Base-by-base conservation (phyloP, 2,797 vertebrate species). In the Sternotherus odoratus region DNA sequence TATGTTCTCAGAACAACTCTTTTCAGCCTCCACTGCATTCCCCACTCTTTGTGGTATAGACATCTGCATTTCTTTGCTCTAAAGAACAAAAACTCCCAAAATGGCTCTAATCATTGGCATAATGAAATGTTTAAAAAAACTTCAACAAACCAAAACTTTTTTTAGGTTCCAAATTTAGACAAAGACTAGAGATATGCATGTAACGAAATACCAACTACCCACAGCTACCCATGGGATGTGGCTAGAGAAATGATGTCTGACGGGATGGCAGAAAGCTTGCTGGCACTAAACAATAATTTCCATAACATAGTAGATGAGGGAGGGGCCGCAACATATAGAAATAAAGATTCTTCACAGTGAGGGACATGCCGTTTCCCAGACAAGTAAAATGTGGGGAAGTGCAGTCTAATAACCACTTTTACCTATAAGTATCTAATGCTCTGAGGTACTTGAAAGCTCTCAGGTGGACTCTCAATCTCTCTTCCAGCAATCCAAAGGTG, bases 61-160 rank as follows among this genome's bases (percentile, higher is more conserved):
- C 88, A 92, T 92, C 93, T 94, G 88, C 79, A 77, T 95, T 91
- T 91, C 72, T 92, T 90, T 91, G 57, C 87, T 95, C 77, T 92
- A 91, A 92, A 91, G 92, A 77, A 43, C 49, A 94, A 90, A 95
- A 94, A 85, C 50, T 94, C 69, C 1, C 5, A 75, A 69, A 66
- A n/a, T 78, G 94, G 78, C 36, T 90, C 60, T 94, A 90, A 92
- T 94, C 90, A 94, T 94, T 93, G 75, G 12, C 89, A 12, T 54
- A 92, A 89, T 88, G 88, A 43, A 36, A 17, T 2, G 15, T 53
- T 95, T 87, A 83, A 91, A 90, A 85, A 85, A 53, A 21, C 63
- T 77, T 93, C 84, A 92, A 87, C 91, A 21, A 63, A 90, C 92
- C 63, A 80, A 69, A 95, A 90, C 49, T 12, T 63, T 23, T 60